These are phyloP conservation scores for Heliconius hewitsoni DNA, from an alignment of 1,140 invertebrate species.

Conservation along the genomic window DNA sequence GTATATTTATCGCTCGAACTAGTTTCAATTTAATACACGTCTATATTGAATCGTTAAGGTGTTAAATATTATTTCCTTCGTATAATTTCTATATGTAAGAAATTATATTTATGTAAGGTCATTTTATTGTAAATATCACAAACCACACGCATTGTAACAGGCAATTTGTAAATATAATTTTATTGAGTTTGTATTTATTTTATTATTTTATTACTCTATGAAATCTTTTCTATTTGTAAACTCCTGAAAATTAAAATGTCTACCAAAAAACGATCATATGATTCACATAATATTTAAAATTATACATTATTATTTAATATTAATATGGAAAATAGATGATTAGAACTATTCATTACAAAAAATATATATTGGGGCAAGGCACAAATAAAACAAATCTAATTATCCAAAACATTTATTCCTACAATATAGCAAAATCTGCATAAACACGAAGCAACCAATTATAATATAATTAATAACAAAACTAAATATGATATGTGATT, in stretches of 20 bases:
- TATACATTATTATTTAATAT: too few relatives aligned
- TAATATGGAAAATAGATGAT: too few relatives aligned
- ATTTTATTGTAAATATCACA: background rate
- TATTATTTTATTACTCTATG: constrained; percentile 3
- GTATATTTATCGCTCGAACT: background rate
- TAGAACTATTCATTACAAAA: too few relatives aligned
- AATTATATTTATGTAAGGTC: constrained; percentile 1
- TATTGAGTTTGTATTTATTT: background rate
- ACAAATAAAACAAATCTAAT: constrained; percentile 1
- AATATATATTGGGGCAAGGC: background rate
- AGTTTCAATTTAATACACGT: background rate
- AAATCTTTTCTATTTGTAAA: background rate
- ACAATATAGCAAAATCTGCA: constrained; percentile 68
- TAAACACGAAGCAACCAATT: constrained; percentile 77
- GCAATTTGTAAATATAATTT: background rate
- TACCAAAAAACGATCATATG: too few relatives aligned
- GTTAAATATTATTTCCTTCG: background rate
- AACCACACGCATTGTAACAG: background rate
- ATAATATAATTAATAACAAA: constrained; percentile 73
- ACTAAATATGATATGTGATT: constrained; percentile 78
- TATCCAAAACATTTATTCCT: constrained; percentile 59
- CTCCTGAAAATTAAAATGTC: too few relatives aligned
- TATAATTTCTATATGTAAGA: background rate
- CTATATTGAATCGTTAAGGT: background rate
- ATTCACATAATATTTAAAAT: background rate